Percentiles rank a stretch among this genome's conserved stretches.
phyloP scores from a whole-genome alignment of 2,797 vertebrate species.

The Alfaro cultratus region DNA sequence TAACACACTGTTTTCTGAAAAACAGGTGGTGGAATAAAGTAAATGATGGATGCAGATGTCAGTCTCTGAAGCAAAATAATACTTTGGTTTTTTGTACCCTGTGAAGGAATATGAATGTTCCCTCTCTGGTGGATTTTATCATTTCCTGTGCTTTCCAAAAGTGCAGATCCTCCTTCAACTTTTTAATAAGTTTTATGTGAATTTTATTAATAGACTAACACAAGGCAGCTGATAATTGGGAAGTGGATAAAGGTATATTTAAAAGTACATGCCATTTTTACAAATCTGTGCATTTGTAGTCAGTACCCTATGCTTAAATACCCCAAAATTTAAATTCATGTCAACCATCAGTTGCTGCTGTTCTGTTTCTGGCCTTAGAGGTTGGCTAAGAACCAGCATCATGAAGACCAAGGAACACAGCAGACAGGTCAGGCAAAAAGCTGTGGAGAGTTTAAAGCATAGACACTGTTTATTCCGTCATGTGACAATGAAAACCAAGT shows the following conservation, averaged over 20 bases:
- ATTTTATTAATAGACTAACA: background rate
- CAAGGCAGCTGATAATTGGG: background rate
- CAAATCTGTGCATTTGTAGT: background rate
- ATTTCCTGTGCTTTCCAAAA: background rate
- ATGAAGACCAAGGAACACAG: background rate
- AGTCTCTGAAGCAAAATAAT: background rate
- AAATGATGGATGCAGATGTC: background rate
- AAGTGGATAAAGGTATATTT: background rate
- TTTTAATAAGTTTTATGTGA: background rate
- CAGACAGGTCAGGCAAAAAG: background rate
- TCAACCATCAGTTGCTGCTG: background rate
- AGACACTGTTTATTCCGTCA: background rate
- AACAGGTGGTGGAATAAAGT: background rate
- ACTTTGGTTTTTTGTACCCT: background rate
- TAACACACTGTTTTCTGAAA: conserved; percentile 10
- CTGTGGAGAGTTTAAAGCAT: background rate
- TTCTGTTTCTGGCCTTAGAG: background rate
- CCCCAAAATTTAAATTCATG: background rate
- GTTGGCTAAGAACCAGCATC: background rate
- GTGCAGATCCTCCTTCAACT: background rate
- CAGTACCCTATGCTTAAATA: background rate
- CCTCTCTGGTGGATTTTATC: background rate
- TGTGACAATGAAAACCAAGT: background rate
- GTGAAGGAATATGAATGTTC: background rate
- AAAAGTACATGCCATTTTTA: background rate